Conservation (phyloP, 1,140 invertebrate genomes). For the Tetramorium simillimum region DNA sequence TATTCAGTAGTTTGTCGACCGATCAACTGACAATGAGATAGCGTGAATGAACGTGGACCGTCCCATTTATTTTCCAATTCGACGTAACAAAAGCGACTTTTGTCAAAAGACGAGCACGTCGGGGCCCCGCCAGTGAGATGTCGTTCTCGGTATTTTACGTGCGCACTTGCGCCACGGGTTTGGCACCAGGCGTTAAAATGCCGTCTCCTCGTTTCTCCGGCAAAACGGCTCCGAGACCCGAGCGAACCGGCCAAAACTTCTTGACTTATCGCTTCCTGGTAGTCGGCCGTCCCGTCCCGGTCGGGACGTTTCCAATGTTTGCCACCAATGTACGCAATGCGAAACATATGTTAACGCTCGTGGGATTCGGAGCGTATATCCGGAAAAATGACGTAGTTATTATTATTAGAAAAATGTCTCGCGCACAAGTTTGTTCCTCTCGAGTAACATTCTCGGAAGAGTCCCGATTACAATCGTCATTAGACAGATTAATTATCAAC, state of each 20-base stretch:
- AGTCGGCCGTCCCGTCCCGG: neutral
- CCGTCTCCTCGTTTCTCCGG: constrained; percentile 36
- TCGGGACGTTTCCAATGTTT: constrained; percentile 31
- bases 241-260: constrained; percentile 30
- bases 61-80: neutral
- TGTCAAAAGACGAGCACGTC: constrained; percentile 20
- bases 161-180: constrained; percentile 1
- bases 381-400: constrained; percentile 49
- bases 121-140: neutral
- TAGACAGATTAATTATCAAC: neutral
- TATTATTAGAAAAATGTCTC: constrained; percentile 41
- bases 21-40: neutral
- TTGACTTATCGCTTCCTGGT: constrained; percentile 43
- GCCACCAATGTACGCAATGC: neutral
- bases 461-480: neutral
- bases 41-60: neutral
- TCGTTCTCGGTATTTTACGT: constrained; percentile 32
- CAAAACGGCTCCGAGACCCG: constrained; percentile 17
- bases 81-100: constrained; percentile 21
- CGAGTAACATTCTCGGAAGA: neutral
- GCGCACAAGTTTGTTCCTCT: neutral
- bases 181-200: constrained; percentile 41
- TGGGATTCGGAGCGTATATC: constrained; percentile 8
- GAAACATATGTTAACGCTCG: constrained; percentile 22
- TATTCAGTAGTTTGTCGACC: neutral